Base-by-base conservation (phyloP, 2,113 vertebrate genomes). In the Pituophis catenifer region DNA sequence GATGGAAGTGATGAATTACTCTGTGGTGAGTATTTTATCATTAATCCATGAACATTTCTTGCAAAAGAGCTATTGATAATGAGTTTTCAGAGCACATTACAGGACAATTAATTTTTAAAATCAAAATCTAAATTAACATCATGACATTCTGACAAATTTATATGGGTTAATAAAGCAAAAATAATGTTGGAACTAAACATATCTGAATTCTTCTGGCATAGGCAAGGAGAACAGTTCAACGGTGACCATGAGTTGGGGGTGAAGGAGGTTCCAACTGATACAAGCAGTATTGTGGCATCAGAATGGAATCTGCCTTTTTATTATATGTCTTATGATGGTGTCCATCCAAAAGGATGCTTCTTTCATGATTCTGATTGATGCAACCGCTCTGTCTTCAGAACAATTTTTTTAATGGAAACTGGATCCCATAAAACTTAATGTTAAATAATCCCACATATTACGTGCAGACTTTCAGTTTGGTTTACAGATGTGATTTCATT, bases 1-100 rank as follows among this genome's bases (percentile, higher is more conserved):
- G 99, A 99, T 23, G 99, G 99, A 92, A 98, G 98, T 9, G 99
- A 99, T 97, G 99, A 99, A 96, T 98, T 99, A 93, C 98, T 99
- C 91, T 99, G 99, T 94, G 99, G 99, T 99, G 97, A 98, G 98
- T 93, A 48, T 62, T 50, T 94, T 93, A 2, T 89, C 17, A 93
- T 44, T 75, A 75, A 92, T 10, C 23, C 48, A 70, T 38, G 58
- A 21, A 88, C 52, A 15, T 65, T 88, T 53, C 10, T 81, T 59
- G 21, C 87, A 48, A 85, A 92, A 58, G 3, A 88, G 50, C 24
- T 54, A 11, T 88, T 44, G 24, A 44, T 88, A 26, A 44, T n/a
- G 17, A 92, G 33, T 12, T 54, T 70, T 92, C 33, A n/a, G 65
- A 53, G 21, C n/a, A 89, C 53, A 70, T 29, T 54, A 44, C 6